Percentiles rank a stretch among this genome's conserved stretches.
Evolutionary conservation across 2,113 vertebrate genomes (phyloP).

Genomic region (Chaenocephalus aceratus): DNA sequence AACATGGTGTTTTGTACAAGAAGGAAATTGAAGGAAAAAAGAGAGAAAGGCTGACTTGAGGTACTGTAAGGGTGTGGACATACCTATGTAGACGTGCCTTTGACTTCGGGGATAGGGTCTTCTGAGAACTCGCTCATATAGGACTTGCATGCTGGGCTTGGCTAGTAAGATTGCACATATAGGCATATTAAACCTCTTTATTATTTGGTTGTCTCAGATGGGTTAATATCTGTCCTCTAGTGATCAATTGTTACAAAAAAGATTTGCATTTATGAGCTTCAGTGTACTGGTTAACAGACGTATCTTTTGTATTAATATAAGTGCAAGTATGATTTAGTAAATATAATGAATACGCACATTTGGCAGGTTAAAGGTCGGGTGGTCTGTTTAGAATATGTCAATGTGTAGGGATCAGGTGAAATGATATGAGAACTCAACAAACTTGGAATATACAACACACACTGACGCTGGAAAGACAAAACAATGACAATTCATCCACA

Average conservation of each 20-base stretch:
- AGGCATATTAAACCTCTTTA: slow-evolving; percentile 89
- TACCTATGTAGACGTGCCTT: slow-evolving; percentile 96
- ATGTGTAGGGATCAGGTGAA: slow-evolving; percentile 52
- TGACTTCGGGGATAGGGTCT: slow-evolving; percentile 95
- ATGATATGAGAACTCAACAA: slow-evolving; percentile 60
- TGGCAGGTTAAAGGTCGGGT: slow-evolving; percentile 13
- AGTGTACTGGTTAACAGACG: slow-evolving; percentile 24
- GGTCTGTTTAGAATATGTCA: slow-evolving; percentile 14
- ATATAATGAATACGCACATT: slow-evolving; percentile 8
- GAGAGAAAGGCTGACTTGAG: slow-evolving; percentile 56
- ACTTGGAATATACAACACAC: slow-evolving; percentile 38
- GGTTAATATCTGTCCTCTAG: slow-evolving; percentile 51
- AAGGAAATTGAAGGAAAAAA: slow-evolving; percentile 65
- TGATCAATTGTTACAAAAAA: slow-evolving; percentile 34
- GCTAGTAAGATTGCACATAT: slow-evolving; percentile 99
- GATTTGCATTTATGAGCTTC: slow-evolving; percentile 35
- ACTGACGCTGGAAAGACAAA: slow-evolving; percentile 40
- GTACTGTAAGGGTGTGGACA: slow-evolving; percentile 80
- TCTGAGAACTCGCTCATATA: slow-evolving; percentile 99
- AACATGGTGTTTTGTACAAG: slow-evolving; percentile 36
- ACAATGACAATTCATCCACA: slow-evolving; percentile 27
- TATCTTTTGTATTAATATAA: slow-evolving; percentile 6
- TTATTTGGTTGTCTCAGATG: slow-evolving; percentile 64
- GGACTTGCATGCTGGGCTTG: slow-evolving; percentile 99
- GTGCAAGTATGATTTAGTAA: slow-evolving; percentile 22